A percentile compares a stretch with the other conserved stretches of the same genome.
Evolutionary conservation across 2,888 invertebrate species (phyloP).

Genomic region (Bruchidius siliquastri): DNA sequence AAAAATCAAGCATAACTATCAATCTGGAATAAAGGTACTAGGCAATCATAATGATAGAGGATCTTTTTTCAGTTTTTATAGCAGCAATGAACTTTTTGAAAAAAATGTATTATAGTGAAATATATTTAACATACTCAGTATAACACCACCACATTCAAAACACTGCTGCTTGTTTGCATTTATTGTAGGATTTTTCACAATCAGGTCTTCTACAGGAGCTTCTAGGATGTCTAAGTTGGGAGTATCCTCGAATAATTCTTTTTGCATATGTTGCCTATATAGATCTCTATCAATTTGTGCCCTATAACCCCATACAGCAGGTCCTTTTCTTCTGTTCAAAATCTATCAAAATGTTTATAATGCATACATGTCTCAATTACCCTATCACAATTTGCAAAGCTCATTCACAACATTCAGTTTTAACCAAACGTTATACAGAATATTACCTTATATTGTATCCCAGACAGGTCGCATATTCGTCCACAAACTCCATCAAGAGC

Average conservation of each 20-base stretch:
- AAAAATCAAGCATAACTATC: constrained; percentile 26
- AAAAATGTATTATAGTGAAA: background rate
- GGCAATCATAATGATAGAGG: no score
- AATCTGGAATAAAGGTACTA: no score
- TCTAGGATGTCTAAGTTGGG: constrained; percentile 64
- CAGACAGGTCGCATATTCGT: constrained; percentile 75
- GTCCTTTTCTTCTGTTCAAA: constrained; percentile 76
- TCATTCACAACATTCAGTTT: no score
- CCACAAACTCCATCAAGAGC: constrained; percentile 82
- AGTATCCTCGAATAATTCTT: constrained; percentile 59
- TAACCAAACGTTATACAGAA: no score
- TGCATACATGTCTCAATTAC: no score
- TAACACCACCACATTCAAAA: constrained; percentile 50
- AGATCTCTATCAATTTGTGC: constrained; percentile 82
- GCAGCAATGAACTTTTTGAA: no score
- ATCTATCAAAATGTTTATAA: no score
- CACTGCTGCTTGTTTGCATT: constrained; percentile 24
- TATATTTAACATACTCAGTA: constrained; percentile 45
- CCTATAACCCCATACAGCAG: constrained; percentile 84
- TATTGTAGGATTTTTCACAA: constrained; percentile 49
- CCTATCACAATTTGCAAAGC: no score
- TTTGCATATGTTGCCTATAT: constrained; percentile 73
- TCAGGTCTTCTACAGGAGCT: constrained; percentile 74
- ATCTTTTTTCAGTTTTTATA: no score
- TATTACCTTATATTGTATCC: constrained; percentile 68